A percentile compares a stretch with the other conserved stretches of the same genome.
Evolutionary conservation across 2,113 vertebrate genomes (phyloP).

Genomic region (Dermatemys mawii): DNA sequence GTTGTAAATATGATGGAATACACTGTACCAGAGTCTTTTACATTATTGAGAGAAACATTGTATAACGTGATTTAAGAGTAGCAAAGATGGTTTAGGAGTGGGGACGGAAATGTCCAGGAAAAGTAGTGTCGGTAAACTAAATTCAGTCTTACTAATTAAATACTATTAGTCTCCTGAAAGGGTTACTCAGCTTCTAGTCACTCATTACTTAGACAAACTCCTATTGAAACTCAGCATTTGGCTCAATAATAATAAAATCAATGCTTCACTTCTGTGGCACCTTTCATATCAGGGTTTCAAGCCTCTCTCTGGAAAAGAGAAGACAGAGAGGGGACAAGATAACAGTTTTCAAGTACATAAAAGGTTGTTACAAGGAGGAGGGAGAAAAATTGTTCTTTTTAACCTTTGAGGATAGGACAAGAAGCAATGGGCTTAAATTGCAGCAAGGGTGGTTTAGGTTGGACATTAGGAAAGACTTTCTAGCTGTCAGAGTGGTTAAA

Average conservation of each 20-base stretch:
- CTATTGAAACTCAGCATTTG: background rate
- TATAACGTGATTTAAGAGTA: conserved; percentile 25
- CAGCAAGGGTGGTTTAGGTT: too few relatives aligned
- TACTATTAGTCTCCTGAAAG: background rate
- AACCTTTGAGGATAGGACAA: too few relatives aligned
- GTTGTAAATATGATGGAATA: conserved; percentile 36
- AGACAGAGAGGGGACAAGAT: too few relatives aligned
- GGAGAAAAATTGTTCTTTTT: too few relatives aligned
- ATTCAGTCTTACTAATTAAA: background rate
- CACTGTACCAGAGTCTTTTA: background rate
- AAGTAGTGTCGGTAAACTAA: background rate
- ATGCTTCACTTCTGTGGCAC: background rate
- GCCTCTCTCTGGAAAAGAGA: too few relatives aligned
- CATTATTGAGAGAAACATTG: background rate
- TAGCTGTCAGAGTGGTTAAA: too few relatives aligned
- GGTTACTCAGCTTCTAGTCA: background rate
- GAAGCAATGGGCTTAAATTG: too few relatives aligned
- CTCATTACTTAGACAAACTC: background rate
- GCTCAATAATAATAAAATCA: background rate
- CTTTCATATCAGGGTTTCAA: background rate
- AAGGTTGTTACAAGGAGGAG: too few relatives aligned
- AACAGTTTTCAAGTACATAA: too few relatives aligned
- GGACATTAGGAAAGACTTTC: too few relatives aligned
- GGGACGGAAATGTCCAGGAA: background rate
- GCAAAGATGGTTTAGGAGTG: background rate